Base-by-base conservation (phyloP, 2,888 invertebrate species). In the Drosophila fungiperda region DNA sequence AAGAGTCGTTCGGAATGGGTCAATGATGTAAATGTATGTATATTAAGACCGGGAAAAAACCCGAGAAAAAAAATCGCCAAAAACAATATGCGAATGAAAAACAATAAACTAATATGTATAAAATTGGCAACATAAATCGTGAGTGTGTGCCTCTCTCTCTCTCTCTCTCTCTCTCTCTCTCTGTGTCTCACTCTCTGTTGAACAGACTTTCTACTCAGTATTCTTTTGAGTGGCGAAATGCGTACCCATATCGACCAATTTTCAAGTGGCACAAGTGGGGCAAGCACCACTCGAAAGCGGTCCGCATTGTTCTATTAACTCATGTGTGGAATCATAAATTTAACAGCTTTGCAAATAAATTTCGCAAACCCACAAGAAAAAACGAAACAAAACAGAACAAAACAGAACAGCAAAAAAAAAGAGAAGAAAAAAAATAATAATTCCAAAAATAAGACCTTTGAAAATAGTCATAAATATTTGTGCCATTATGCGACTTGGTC, bases 401-500 rank as follows among this genome's bases (percentile, higher is more conserved):
- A 55, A 55, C 52, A 35, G 29, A 26, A 20, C 42, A 63, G 61
- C 29, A 40, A 20, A 45, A 7, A 45, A 20, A 53, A 49, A 60
- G 49, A 54, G 20, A 12, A 6, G 6, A 20, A 45, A 45, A 45
- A 20, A 42, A 6, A 29, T 5, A 29, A 36, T 12, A 45, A 20
- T 15, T 15, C 15, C 0, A 3, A 45, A 23, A 58, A 64, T 65
- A 64, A 68, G 40, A 72, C 57, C 66, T 57, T 69, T 68, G 73
- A 78, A 83, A 87, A 87, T 78, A 78, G 88, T 87, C 88, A 89
- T 85, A 89, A 85, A 85, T 85, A 89, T 85, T 79, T 89, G 73
- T 66, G 73, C 79, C 76, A 82, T 84, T 89, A 87, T 87, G 84
- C 71, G 82, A 78, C 68, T 73, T 72, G 82, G 72, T 67, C 65